phyloP scores from a whole-genome alignment of 35 echinoderm and acorn worm species.

The Amphiura filiformis region DNA sequence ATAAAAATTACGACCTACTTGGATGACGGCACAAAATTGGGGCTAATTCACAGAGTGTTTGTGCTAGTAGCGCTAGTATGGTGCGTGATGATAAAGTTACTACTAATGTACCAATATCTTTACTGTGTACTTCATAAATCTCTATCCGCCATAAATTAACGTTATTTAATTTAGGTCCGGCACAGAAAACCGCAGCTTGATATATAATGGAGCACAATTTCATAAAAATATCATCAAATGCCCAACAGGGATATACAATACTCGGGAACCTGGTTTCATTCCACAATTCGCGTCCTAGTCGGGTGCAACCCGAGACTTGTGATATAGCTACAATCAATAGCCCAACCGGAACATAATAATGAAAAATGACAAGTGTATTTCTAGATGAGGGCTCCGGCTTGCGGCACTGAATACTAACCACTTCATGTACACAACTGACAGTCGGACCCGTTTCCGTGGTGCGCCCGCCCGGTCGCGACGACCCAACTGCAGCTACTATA shows the following conservation, averaged over 20 bases:
- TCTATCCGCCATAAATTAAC: background rate
- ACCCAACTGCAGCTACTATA: background rate
- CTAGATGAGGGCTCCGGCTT: background rate
- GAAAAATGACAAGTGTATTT: slow-evolving; percentile 12
- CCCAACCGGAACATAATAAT: slow-evolving; percentile 11
- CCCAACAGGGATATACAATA: background rate
- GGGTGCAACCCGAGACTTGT: background rate
- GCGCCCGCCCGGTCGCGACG: background rate
- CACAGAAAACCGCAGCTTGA: background rate
- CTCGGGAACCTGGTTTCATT: background rate
- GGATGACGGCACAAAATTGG: background rate
- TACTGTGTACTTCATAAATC: background rate
- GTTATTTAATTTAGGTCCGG: background rate
- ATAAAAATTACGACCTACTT: background rate
- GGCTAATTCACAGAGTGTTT: background rate
- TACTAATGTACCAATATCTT: background rate
- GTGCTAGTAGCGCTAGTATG: background rate
- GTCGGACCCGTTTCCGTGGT: too few relatives aligned
- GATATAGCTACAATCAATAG: slow-evolving; percentile 4
- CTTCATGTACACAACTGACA: background rate
- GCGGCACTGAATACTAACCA: slow-evolving; percentile 1
- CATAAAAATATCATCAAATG: slow-evolving; percentile 9
- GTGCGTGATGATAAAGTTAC: background rate
- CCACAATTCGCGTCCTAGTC: background rate
- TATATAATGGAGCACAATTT: background rate